Percentiles rank a stretch among this genome's conserved stretches.
phyloP scores from a whole-genome alignment of 1,140 invertebrate species.

The Ceratosolen solmsi region DNA sequence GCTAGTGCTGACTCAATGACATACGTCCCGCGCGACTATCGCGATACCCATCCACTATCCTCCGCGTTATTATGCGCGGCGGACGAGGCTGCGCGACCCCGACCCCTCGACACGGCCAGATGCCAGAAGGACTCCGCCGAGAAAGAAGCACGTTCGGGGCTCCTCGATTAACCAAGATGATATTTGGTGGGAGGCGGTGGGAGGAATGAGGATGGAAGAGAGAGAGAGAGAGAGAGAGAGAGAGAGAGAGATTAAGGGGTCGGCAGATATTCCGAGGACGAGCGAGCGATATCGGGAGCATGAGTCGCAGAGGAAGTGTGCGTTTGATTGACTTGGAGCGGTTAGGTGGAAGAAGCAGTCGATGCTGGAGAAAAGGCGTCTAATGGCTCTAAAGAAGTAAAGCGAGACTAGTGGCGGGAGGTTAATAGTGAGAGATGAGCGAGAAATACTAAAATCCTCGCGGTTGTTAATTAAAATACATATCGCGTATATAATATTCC shows the following conservation, averaged over 20 bases:
- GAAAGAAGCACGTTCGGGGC: neutral
- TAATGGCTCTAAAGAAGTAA: neutral
- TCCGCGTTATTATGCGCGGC: conserved; percentile 22
- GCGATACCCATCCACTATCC: conserved; percentile 63
- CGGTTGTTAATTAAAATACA: conserved; percentile 44
- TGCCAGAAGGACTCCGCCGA: neutral
- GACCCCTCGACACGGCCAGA: neutral
- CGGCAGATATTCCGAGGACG: neutral
- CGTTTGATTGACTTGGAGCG: neutral
- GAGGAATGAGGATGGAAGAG: too few species aligned
- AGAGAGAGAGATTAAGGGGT: neutral
- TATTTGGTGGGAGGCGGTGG: too few species aligned
- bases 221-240: neutral
- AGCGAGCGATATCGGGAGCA: too few species aligned
- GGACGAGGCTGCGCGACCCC: neutral
- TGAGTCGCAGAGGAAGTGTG: neutral
- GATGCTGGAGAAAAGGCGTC: neutral
- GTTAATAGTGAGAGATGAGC: neutral
- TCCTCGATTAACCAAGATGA: too few species aligned
- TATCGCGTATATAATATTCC: conserved; percentile 40
- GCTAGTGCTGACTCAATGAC: conserved; percentile 72
- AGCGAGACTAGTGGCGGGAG: neutral
- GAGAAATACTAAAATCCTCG: neutral
- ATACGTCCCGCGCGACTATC: conserved; percentile 69
- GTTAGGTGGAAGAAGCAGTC: neutral